Percentiles rank a stretch among this genome's conserved stretches.
phyloP scores from a whole-genome alignment of 2,888 invertebrate genomes.

The Acronicta alni region DNA sequence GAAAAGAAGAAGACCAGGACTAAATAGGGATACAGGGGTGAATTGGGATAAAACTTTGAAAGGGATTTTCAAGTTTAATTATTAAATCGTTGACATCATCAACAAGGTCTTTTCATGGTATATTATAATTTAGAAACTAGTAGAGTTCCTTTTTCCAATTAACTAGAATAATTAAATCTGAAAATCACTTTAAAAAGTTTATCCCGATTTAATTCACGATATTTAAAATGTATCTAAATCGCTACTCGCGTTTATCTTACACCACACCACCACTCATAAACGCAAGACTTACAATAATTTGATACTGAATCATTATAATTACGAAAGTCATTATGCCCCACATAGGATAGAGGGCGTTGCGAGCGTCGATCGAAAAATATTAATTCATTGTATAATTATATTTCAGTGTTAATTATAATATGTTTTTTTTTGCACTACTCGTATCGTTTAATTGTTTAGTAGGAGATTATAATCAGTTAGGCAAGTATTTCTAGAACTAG shows the following conservation, averaged over 20 bases:
- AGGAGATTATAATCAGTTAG: constrained; percentile 1
- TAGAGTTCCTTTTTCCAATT: no score
- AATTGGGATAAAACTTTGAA: no score
- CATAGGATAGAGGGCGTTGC: constrained; percentile 57
- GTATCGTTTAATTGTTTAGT: constrained; percentile 19
- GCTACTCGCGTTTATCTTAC: neutral
- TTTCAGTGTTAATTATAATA: constrained; percentile 40
- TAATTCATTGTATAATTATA: constrained; percentile 43
- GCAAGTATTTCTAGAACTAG: neutral
- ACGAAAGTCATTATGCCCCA: constrained; percentile 64
- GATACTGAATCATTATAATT: constrained; percentile 72
- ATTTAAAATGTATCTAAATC: neutral
- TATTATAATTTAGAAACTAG: no score
- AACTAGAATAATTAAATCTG: no score
- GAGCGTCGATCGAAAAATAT: constrained; percentile 45
- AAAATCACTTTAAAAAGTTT: no score
- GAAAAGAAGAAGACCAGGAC: no score
- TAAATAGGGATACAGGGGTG: no score
- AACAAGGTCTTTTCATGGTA: no score
- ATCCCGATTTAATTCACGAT: no score
- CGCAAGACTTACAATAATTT: constrained; percentile 68
- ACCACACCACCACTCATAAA: constrained; percentile 42
- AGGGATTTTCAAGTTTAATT: no score
- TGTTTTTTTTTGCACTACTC: constrained; percentile 4
- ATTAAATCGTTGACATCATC: no score